Evolutionary conservation across 1,140 invertebrate species (phyloP).

Genomic region (Drosophila mauritiana): DNA sequence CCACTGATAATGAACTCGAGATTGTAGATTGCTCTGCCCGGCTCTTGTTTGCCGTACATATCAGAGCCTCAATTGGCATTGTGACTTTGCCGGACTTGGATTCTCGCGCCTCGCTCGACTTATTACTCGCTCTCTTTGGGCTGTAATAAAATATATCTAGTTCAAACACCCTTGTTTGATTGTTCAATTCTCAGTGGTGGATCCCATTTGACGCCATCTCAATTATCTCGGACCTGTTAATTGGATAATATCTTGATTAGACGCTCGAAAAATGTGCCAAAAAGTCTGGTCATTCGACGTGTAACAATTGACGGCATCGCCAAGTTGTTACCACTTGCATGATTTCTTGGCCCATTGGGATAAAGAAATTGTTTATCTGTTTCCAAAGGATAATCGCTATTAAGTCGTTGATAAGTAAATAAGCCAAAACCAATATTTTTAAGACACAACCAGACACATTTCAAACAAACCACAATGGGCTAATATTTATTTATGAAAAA

Average conservation of each 20-base stretch:
- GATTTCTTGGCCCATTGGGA: neutral
- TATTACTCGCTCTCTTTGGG: conserved; percentile 14
- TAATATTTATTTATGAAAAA: conserved; percentile 7
- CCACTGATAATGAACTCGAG: conserved; percentile 47
- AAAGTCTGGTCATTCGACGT: conserved; percentile 15
- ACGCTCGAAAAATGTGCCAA: conserved; percentile 27
- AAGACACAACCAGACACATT: neutral
- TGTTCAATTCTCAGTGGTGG: conserved; percentile 9
- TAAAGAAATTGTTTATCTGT: neutral
- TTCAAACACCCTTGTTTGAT: conserved; percentile 30
- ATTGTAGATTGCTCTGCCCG: conserved; percentile 20
- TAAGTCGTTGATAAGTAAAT: neutral
- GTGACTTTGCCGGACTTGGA: conserved; percentile 1
- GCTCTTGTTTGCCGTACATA: conserved; percentile 56
- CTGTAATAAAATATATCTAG: conserved; percentile 47
- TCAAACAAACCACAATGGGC: conserved; percentile 4
- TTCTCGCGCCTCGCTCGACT: conserved; percentile 10
- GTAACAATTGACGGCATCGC: conserved; percentile 29
- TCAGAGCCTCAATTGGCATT: conserved; percentile 56
- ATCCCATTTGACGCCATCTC: conserved; percentile 31
- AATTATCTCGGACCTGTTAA: conserved; percentile 48
- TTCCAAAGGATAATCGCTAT: neutral
- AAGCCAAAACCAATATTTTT: neutral
- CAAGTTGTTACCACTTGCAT: conserved; percentile 6
- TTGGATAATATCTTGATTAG: conserved; percentile 46